A percentile compares a stretch with the other conserved stretches of the same genome.
Evolutionary conservation across 2,888 invertebrate genomes (phyloP).

Genomic region (Steinernema hermaphroditum): DNA sequence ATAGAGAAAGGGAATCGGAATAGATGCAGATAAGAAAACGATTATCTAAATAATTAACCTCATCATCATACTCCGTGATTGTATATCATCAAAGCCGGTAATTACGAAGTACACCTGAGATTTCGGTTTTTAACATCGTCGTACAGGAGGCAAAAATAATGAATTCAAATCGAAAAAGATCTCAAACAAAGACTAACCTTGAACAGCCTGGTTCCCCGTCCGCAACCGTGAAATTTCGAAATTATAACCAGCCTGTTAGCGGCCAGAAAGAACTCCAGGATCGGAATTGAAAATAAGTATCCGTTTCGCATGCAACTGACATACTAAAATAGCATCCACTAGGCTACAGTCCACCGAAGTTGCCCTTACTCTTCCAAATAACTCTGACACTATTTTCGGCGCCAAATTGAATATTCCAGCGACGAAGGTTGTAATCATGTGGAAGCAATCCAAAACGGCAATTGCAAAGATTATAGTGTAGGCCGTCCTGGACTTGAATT

Average conservation of each 20-base stretch:
- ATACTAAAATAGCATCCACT: slow-evolving; percentile 10
- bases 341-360: no score
- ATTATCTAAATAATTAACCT: not conserved
- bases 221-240: not conserved
- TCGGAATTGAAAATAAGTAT: not conserved
- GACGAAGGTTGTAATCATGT: slow-evolving; percentile 7
- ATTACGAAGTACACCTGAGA: no score
- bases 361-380: not conserved
- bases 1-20: not conserved
- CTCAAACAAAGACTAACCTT: no score
- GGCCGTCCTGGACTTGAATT: slow-evolving; percentile 8
- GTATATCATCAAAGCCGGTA: no score
- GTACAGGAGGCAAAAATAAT: no score
- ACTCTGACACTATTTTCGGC: not conserved
- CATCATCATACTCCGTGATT: no score
- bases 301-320: slow-evolving; percentile 16
- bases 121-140: no score
- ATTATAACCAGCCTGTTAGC: not conserved
- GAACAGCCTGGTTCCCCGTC: no score
- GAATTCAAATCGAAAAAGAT: no score
- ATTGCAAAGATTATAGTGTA: slow-evolving; percentile 4
- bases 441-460: not conserved
- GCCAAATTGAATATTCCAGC: slow-evolving; percentile 9
- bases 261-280: slow-evolving; percentile 1
- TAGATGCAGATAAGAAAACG: not conserved